Conservation (phyloP, 37 sponge, comb jelly and placozoan species). For the Tethya wilhelma region DNA sequence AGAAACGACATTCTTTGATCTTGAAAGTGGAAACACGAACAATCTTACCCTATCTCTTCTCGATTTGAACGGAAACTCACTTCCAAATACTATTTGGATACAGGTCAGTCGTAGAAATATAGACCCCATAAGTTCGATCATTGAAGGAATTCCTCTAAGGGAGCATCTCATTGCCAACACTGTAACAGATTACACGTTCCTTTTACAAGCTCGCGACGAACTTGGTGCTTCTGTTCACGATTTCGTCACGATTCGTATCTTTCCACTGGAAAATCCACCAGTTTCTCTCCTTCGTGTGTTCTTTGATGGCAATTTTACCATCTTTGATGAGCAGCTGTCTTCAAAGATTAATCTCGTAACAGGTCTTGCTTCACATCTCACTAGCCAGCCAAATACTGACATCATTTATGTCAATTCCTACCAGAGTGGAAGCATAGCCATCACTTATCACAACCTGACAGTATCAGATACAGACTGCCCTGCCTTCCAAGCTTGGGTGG, state of each 20-base stretch:
- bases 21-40: conserved; percentile 47
- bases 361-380: background rate
- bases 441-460: conserved; percentile 49
- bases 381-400: background rate
- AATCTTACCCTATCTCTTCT: conserved; percentile 27
- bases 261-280: conserved; percentile 4
- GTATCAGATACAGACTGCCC: conserved; percentile 49
- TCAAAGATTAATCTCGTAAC: conserved; percentile 27
- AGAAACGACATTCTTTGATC: conserved; percentile 57
- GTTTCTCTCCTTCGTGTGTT: conserved; percentile 26
- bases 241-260: conserved; percentile 36
- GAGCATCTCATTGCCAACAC: background rate
- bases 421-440: conserved; percentile 28
- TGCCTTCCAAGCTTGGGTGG: conserved; percentile 16
- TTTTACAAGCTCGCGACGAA: conserved; percentile 39
- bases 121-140: no score
- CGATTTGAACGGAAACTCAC: conserved; percentile 24
- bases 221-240: conserved; percentile 24
- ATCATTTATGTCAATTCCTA: conserved; percentile 12
- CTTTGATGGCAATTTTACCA: conserved; percentile 45
- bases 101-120: no score
- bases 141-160: conserved; percentile 41
- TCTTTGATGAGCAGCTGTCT: conserved; percentile 37
- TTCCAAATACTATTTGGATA: conserved; percentile 54
- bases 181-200: conserved; percentile 42